These are phyloP conservation scores for Borostomias antarcticus DNA, from an alignment of 2,797 vertebrate species.

Conservation along the genomic window DNA sequence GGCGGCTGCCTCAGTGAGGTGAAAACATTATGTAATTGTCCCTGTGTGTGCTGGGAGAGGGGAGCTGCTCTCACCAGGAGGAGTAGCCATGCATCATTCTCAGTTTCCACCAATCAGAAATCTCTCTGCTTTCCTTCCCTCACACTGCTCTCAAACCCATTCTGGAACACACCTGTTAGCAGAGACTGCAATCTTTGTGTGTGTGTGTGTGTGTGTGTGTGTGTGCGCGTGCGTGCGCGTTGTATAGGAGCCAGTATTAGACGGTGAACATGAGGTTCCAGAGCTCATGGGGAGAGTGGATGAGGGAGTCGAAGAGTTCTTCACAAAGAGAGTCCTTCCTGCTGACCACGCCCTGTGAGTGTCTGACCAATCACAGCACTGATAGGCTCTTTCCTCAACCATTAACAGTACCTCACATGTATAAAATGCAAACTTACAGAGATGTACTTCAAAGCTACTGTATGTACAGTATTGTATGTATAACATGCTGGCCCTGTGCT, in stretches of 20 bases:
- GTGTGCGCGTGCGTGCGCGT: slow-evolving; percentile 28
- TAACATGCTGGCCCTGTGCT: slow-evolving; percentile 14
- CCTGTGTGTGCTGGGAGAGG: background rate
- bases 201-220: slow-evolving; percentile 33
- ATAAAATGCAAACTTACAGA: background rate
- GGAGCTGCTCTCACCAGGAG: background rate
- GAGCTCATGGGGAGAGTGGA: slow-evolving; percentile 90
- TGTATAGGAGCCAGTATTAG: slow-evolving; percentile 86
- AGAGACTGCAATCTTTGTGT: slow-evolving; percentile 13
- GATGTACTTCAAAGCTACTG: background rate
- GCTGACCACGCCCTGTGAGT: slow-evolving; percentile 88
- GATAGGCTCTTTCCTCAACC: background rate
- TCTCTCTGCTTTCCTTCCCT: background rate
- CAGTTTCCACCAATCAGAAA: background rate
- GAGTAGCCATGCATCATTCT: background rate
- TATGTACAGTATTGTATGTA: too few species aligned
- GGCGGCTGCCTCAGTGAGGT: background rate
- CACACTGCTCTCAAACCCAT: background rate
- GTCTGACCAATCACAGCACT: slow-evolving; percentile 30
- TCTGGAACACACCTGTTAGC: background rate
- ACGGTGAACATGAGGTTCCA: slow-evolving; percentile 88
- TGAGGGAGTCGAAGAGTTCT: slow-evolving; percentile 97
- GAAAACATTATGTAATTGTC: background rate
- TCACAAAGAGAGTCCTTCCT: slow-evolving; percentile 91
- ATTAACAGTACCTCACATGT: slow-evolving; percentile 9